Evolutionary conservation across 2,113 vertebrate genomes (phyloP).

Genomic region (Brachionichthys hirsutus): DNA sequence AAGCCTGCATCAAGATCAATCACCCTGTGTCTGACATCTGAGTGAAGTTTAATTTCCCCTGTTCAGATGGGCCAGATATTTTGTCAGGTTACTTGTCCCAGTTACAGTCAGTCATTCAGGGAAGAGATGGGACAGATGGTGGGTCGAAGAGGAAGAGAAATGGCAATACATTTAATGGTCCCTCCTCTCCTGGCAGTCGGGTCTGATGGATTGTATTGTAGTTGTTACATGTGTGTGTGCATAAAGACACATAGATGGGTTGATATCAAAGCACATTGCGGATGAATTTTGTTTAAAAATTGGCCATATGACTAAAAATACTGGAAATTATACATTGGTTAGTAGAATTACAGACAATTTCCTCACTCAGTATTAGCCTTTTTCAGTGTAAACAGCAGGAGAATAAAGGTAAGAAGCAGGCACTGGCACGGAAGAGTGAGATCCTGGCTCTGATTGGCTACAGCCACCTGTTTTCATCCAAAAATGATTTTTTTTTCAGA

Average conservation of each 20-base stretch:
- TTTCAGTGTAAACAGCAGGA: conserved; percentile 22
- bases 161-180: conserved; percentile 21
- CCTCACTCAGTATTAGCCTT: conserved; percentile 1
- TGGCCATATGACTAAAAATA: not conserved
- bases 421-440: conserved; percentile 48
- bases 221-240: not conserved
- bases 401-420: conserved; percentile 45
- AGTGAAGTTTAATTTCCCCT: not conserved
- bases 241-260: not conserved
- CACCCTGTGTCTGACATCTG: not conserved
- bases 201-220: not conserved
- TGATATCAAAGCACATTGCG: not conserved
- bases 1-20: not conserved
- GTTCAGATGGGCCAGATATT: conserved; percentile 33
- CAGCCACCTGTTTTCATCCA: conserved; percentile 38
- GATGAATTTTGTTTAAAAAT: not conserved
- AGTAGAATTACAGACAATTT: too few species aligned
- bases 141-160: conserved; percentile 40
- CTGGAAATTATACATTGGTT: not conserved
- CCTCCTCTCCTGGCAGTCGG: conserved; percentile 13
- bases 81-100: conserved; percentile 61
- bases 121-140: conserved; percentile 64
- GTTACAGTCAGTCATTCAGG: conserved; percentile 45
- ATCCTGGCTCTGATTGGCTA: conserved; percentile 42
- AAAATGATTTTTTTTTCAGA: conserved; percentile 28